Conservation (phyloP, 2,797 vertebrate genomes). For the Gymnodraco acuticeps region DNA sequence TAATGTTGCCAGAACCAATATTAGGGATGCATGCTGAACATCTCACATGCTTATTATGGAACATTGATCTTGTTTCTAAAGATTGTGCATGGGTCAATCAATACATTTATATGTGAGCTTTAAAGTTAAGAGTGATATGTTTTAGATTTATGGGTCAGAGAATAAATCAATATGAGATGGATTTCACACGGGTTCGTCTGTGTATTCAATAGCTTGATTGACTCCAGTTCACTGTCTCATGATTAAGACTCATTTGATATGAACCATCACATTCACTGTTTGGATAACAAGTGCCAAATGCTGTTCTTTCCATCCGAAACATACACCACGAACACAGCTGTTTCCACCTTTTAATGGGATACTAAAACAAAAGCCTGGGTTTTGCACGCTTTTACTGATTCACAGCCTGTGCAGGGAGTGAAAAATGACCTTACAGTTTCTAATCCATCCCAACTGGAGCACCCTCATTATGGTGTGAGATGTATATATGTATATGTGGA, state of each 20-base stretch:
- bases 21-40: conserved; percentile 38
- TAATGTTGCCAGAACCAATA: conserved; percentile 55
- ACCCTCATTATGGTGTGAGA: conserved; percentile 70
- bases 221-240: conserved; percentile 44
- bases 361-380: conserved; percentile 47
- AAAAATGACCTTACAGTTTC: conserved; percentile 71
- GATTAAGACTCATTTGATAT: conserved; percentile 54
- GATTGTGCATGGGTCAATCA: conserved; percentile 49
- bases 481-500: conserved; percentile 62
- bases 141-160: conserved; percentile 57
- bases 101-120: conserved; percentile 61
- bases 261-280: conserved; percentile 38
- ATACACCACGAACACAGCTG: conserved; percentile 4
- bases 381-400: conserved; percentile 66
- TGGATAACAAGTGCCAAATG: conserved; percentile 38
- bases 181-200: conserved; percentile 42
- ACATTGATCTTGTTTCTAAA: conserved; percentile 53
- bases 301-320: conserved; percentile 27
- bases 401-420: conserved; percentile 67
- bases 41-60: conserved; percentile 65
- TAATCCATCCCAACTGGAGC: conserved; percentile 69
- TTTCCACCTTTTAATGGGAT: conserved; percentile 40
- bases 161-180: conserved; percentile 57
- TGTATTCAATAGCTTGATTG: conserved; percentile 37
- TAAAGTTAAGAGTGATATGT: conserved; percentile 47